Conservation (phyloP, 1,140 invertebrate genomes). For the Cyrtorhinus lividipennis region DNA sequence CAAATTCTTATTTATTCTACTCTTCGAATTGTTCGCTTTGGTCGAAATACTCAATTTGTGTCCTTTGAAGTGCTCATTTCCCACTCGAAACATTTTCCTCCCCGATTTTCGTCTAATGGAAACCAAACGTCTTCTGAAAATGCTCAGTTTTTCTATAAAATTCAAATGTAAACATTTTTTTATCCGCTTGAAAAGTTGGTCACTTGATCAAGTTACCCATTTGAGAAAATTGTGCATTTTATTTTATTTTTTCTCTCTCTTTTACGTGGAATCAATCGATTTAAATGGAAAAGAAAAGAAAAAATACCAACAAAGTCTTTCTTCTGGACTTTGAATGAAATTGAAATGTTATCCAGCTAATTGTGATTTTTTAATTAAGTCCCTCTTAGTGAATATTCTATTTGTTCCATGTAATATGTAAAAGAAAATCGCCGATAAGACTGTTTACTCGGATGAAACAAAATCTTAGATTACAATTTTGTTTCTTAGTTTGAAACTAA, state of each 20-base stretch:
- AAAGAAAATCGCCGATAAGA: slow-evolving; percentile 2
- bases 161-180: neutral
- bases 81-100: neutral
- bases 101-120: neutral
- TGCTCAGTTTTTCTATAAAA: neutral
- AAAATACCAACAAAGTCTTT: slow-evolving; percentile 2
- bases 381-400: neutral
- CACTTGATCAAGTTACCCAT: neutral
- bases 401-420: neutral
- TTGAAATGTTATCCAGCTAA: slow-evolving; percentile 4
- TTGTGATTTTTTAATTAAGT: slow-evolving; percentile 9
- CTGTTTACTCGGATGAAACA: neutral
- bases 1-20: neutral
- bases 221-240: neutral
- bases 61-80: too few species aligned
- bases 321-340: slow-evolving; percentile 3
- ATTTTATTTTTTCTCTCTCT: slow-evolving; percentile 1
- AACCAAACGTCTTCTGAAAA: neutral
- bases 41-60: neutral
- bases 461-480: neutral
- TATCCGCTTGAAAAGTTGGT: neutral
- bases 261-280: neutral
- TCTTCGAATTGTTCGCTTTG: neutral
- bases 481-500: neutral
- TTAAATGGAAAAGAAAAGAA: neutral